A percentile compares a stretch with the other conserved stretches of the same genome.
These are phyloP conservation scores for Agonopterix alstromeriana DNA, from an alignment of 2,888 invertebrate genomes.

Conservation along the genomic window DNA sequence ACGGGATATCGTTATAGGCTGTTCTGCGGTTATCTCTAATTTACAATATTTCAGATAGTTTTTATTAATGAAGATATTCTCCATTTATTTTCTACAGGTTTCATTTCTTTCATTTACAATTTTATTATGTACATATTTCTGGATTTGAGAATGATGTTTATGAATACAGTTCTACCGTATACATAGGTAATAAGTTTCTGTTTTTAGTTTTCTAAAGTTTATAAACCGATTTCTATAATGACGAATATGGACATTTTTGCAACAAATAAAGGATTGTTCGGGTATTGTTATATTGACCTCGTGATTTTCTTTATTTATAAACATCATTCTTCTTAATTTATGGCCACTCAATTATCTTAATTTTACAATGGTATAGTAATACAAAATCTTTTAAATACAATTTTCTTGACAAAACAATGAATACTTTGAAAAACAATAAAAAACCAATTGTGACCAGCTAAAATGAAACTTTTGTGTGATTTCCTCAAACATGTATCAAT, in stretches of 20 bases:
- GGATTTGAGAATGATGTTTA: constrained; percentile 37
- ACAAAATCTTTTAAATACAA: constrained; percentile 41
- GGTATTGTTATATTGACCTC: too few species aligned
- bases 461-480: constrained; percentile 18
- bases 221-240: neutral
- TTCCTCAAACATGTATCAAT: constrained; percentile 15
- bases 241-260: neutral
- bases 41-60: constrained; percentile 50
- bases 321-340: constrained; percentile 44
- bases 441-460: constrained; percentile 31
- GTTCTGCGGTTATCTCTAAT: constrained; percentile 62
- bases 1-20: constrained; percentile 67
- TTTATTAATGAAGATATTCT: constrained; percentile 32
- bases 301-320: constrained; percentile 26
- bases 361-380: constrained; percentile 58
- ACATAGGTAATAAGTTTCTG: neutral
- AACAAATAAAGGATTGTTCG: too few species aligned
- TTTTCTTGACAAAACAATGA: constrained; percentile 18
- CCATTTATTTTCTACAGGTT: constrained; percentile 54
- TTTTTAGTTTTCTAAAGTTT: too few species aligned
- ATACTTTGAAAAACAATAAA: constrained; percentile 10
- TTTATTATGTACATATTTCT: constrained; percentile 55
- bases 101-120: constrained; percentile 66
- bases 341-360: constrained; percentile 70
- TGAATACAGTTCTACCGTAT: constrained; percentile 21